Evolutionary conservation across 2,113 vertebrate species (phyloP).

Genomic region (Anguilla japonica): DNA sequence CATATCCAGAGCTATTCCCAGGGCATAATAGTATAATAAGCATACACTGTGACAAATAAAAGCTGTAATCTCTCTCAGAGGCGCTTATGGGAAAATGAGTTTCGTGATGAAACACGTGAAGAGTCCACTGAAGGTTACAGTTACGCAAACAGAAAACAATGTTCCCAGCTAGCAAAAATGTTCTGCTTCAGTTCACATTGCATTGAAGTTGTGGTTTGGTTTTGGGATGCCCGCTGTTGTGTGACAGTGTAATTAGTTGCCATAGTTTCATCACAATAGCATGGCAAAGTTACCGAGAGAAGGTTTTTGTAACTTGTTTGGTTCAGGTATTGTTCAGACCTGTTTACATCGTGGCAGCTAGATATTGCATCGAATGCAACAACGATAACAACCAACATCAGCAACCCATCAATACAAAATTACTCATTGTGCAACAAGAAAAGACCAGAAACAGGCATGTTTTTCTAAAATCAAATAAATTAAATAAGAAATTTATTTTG

Average conservation of each 20-base stretch:
- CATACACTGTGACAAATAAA: neutral
- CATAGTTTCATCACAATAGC: neutral
- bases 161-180: neutral
- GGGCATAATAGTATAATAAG: neutral
- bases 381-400: neutral
- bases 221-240: neutral
- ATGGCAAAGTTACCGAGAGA: neutral
- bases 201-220: slow-evolving; percentile 4
- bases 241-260: neutral
- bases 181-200: neutral
- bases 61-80: neutral
- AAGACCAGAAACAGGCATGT: neutral
- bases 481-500: neutral
- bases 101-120: neutral
- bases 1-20: neutral
- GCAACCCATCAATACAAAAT: neutral
- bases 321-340: neutral
- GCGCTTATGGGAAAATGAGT: neutral
- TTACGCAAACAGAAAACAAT: neutral
- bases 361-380: neutral
- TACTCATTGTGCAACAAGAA: neutral
- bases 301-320: neutral
- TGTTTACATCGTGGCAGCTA: neutral
- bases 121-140: too few species aligned
- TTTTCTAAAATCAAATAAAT: neutral